These are phyloP conservation scores for Ectemnius lituratus DNA, from an alignment of 2,888 invertebrate species.

Conservation along the genomic window DNA sequence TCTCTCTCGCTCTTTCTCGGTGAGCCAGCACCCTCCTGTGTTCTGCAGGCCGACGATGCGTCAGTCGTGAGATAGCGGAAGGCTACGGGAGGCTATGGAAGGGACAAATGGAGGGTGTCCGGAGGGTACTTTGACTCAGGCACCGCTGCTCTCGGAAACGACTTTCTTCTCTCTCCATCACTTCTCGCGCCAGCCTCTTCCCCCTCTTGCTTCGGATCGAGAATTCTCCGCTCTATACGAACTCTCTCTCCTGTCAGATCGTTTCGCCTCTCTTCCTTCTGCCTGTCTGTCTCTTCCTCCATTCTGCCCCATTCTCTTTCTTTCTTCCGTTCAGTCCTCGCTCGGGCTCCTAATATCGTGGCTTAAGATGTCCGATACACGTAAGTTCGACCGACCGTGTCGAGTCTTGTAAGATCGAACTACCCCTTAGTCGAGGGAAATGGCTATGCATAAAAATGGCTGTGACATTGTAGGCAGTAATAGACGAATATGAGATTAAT, in stretches of 20 bases:
- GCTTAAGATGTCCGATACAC: slow-evolving; percentile 59
- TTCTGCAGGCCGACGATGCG: slow-evolving; percentile 53
- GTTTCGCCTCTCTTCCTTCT: slow-evolving; percentile 14
- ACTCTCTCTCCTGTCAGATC: not conserved
- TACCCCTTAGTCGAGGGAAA: slow-evolving; percentile 18
- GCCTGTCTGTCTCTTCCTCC: not conserved
- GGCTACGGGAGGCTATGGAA: slow-evolving; percentile 51
- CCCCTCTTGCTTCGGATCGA: not conserved
- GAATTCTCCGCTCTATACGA: not conserved
- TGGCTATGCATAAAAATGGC: not conserved
- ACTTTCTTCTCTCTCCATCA: slow-evolving; percentile 23
- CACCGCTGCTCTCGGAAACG: slow-evolving; percentile 56
- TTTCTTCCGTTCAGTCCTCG: slow-evolving; percentile 28
- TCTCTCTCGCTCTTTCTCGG: slow-evolving; percentile 12
- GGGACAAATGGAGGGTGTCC: slow-evolving; percentile 64
- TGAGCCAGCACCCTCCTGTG: slow-evolving; percentile 32
- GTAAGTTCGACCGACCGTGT: slow-evolving; percentile 46
- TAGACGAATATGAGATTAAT: too few relatives aligned
- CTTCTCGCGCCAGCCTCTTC: slow-evolving; percentile 28
- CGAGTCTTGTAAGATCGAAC: slow-evolving; percentile 32
- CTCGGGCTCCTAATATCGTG: slow-evolving; percentile 51
- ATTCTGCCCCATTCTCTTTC: slow-evolving; percentile 31
- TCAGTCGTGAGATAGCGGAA: slow-evolving; percentile 57
- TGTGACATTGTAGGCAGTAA: too few relatives aligned
- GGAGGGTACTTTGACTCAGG: slow-evolving; percentile 58